Base-by-base conservation (phyloP, 2,888 invertebrate species). In the Stenoptilia bipunctidactyla region DNA sequence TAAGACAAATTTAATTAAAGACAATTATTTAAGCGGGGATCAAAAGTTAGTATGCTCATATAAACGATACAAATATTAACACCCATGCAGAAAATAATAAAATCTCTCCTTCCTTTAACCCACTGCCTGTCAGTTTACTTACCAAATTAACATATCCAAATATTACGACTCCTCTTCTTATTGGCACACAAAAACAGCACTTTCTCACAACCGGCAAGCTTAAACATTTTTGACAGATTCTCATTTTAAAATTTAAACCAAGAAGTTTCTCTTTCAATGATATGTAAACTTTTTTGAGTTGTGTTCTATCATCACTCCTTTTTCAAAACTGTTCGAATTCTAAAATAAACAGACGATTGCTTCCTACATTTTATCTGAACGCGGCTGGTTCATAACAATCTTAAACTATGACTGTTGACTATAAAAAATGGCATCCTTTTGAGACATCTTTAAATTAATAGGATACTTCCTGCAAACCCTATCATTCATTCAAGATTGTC, bases 81-180 rank as follows among this genome's bases (percentile, higher is more conserved):
- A n/a, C n/a, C n/a, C n/a, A n/a, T n/a, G n/a, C n/a, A n/a, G n/a
- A n/a, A n/a, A n/a, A n/a, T n/a, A n/a, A n/a, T n/a, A n/a, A n/a
- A n/a, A n/a, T n/a, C n/a, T n/a, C n/a, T n/a, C n/a, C n/a, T n/a
- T n/a, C n/a, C n/a, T n/a, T n/a, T n/a, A n/a, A n/a, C n/a, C n/a
- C n/a, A n/a, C n/a, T n/a, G n/a, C n/a, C n/a, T n/a, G n/a, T n/a
- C 25, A 25, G 20, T 9, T 38, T 36, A 64, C 74, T 64, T 47
- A 75, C 75, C 56, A 75, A 58, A 55, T 72, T 70, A 41, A 66
- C 57, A 48, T 75, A 74, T 51, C 67, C 74, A 45, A 72, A 71
- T 39, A 73, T 65, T 35, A 61, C 61, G 5, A 75, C 61, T 10
- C 74, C 75, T 46, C 56, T 64, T 15, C 69, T 51, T 5, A 71